A percentile compares a stretch with the other conserved stretches of the same genome.
phyloP scores from a whole-genome alignment of 2,113 vertebrate species.

The Dicaeum eximium region DNA sequence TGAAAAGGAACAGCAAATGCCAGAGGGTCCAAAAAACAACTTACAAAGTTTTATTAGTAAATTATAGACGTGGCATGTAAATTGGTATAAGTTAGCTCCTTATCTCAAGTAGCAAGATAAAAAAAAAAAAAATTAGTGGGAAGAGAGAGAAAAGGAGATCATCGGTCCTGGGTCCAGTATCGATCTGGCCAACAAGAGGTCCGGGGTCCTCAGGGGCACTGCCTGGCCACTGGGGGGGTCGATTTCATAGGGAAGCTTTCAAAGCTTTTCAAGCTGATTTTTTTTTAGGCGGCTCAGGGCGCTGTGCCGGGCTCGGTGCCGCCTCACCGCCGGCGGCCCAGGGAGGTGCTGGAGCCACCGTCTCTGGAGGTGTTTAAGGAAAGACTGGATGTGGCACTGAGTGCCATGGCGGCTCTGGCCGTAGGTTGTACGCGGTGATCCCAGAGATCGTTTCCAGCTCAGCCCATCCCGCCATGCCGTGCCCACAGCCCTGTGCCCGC shows the following conservation, averaged over 20 bases:
- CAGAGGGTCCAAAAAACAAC: background rate
- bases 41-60: background rate
- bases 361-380: too few relatives aligned
- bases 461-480: rapidly evolving
- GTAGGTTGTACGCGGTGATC: rapidly evolving
- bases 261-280: too few relatives aligned
- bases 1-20: background rate
- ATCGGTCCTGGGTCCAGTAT: background rate
- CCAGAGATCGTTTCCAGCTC: rapidly evolving
- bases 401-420: rapidly evolving
- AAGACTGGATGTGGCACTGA: background rate
- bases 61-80: rapidly evolving
- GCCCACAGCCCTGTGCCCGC: rapidly evolving
- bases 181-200: background rate
- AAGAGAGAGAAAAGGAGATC: background rate
- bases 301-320: rapidly evolving
- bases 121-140: background rate
- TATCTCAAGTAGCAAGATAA: background rate
- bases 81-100: background rate
- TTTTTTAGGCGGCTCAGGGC: background rate
- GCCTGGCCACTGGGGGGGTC: background rate
- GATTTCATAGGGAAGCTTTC: background rate
- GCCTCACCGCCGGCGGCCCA: rapidly evolving
- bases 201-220: rapidly evolving
- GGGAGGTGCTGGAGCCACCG: background rate